phyloP scores from a whole-genome alignment of 2,113 vertebrate genomes.

The Tychaedon coryphoeus region DNA sequence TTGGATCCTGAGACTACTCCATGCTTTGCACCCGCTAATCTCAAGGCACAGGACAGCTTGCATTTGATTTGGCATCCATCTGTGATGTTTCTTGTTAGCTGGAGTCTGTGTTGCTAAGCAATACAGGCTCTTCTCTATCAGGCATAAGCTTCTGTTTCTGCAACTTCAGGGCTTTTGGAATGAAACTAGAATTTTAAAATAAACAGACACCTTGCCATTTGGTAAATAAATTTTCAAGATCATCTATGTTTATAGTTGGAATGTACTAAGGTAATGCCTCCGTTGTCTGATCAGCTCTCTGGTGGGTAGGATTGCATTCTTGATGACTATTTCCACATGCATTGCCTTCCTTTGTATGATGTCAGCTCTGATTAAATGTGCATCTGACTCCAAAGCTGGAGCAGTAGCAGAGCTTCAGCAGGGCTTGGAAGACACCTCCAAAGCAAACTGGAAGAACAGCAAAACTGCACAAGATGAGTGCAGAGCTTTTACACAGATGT shows the following conservation, averaged over 20 bases:
- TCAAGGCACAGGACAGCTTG: conserved; percentile 2
- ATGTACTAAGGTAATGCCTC: background rate
- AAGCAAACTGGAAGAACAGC: background rate
- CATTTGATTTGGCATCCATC: conserved; percentile 10
- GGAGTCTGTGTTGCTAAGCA: conserved; percentile 47
- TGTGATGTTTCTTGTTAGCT: conserved; percentile 10
- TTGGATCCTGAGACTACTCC: background rate
- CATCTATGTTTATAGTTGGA: background rate
- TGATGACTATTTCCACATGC: background rate
- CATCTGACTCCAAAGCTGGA: conserved; percentile 15
- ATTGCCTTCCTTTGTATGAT: background rate
- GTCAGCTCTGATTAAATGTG: background rate
- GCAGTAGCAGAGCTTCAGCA: background rate
- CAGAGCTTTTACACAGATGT: background rate
- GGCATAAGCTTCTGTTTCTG: conserved; percentile 1
- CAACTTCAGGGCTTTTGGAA: conserved; percentile 48
- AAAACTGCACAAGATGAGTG: background rate
- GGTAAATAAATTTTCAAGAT: background rate
- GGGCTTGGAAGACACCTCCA: background rate
- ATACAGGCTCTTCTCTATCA: background rate
- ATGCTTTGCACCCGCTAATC: background rate
- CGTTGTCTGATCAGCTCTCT: background rate
- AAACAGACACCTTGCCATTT: conserved; percentile 2
- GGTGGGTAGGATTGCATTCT: background rate
- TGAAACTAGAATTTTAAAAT: conserved; percentile 10